Evolutionary conservation across 2,113 vertebrate genomes (phyloP), one percentile per base, ranked within the genome.

Genomic region (Hypomesus transpacificus): DNA sequence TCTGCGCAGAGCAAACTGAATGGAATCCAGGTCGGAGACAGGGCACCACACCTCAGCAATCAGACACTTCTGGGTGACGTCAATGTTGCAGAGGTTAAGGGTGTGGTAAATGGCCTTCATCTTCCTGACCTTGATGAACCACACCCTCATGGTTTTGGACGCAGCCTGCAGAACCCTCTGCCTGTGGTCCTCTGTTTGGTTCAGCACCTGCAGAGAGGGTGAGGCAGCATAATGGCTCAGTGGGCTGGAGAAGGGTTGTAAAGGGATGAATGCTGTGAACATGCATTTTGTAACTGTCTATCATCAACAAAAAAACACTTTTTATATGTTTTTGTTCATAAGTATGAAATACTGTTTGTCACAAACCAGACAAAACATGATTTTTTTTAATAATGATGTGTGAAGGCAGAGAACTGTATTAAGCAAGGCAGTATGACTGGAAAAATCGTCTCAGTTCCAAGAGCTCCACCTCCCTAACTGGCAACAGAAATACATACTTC

Each of bases 71-170:
- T 99, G 97, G 0, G 97, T 99, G 71, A 99, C 97, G 0, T 99
- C 97, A 0, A 99, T 99, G 81, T 99, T 99, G 88, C 97, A 99
- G 67, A 99, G 94, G 82, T 99, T 99, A 75, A 99, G 91, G 0
- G 97, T 99, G 56, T 99, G 97, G 90, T 99, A 99, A 84, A 99
- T 97, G 13, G 97, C 97, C 90, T 99, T 99, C 97, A 99, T 99
- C 91, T 99, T 99, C 81, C 96, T 87, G 53, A 99, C 97, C 77
- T 98, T 99, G 86, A 99, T 98, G 89, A 98, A 98, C 97, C 97
- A 99, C 18, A 98, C 96, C 0, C 97, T 89, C 84, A 97, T 93
- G 18, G 92, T 98, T 86, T 98, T 98, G 14, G 97, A 95, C 6
- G 97, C 97, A 0, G 96, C 96, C 88, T 98, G 96, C 61, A 99